These are phyloP conservation scores for Campylomormyrus tamandua DNA, from an alignment of 2,113 vertebrate genomes.

Conservation along the genomic window DNA sequence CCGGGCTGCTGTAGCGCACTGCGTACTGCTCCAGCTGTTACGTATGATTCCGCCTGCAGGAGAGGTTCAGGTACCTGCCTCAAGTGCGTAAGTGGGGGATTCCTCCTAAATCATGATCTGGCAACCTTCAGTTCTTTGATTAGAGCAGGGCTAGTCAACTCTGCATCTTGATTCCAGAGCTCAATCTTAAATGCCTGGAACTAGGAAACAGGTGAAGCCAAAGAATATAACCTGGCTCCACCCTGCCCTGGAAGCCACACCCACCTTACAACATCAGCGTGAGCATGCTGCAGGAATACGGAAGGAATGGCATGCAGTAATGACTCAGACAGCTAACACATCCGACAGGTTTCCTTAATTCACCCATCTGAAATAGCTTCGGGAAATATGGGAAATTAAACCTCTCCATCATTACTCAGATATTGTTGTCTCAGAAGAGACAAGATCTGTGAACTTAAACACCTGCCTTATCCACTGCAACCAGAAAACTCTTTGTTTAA, in stretches of 20 bases:
- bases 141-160: not conserved
- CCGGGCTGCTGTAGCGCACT: constrained; percentile 1
- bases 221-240: not conserved
- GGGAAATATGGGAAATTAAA: not conserved
- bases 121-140: not conserved
- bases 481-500: not conserved
- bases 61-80: not conserved
- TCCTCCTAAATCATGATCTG: not conserved
- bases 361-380: not conserved
- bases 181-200: not conserved
- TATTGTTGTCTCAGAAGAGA: not conserved
- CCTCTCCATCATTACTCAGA: not conserved
- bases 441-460: not conserved
- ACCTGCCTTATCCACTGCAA: not conserved
- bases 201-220: not conserved
- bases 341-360: not conserved
- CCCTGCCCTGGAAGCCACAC: not conserved
- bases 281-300: not conserved
- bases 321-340: not conserved
- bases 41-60: not conserved
- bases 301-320: not conserved
- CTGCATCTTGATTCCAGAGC: not conserved
- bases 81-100: not conserved
- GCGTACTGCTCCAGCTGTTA: not conserved
- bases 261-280: not conserved